A percentile compares a stretch with the other conserved stretches of the same genome.
Conservation (phyloP, 2,113 vertebrate genomes). For the Mus spicilegus region DNA sequence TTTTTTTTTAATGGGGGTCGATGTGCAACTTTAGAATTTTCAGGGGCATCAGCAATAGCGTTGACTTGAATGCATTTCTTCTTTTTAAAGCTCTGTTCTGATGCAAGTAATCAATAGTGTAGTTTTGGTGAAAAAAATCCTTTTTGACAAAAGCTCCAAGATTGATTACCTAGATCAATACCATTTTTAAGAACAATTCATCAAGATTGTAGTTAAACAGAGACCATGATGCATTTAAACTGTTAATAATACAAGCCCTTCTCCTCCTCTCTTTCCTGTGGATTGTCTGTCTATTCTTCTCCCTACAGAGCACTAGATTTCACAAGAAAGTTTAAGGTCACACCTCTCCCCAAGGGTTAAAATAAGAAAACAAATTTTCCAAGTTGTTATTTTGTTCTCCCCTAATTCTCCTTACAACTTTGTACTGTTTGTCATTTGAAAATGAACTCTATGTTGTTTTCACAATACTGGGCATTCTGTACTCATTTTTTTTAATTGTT, state of each 20-base stretch:
- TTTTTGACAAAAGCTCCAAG: slow-evolving; percentile 62
- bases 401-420: not conserved
- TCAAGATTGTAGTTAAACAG: slow-evolving; percentile 79
- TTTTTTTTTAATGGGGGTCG: not conserved
- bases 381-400: not conserved
- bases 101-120: slow-evolving; percentile 74
- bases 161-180: slow-evolving; percentile 75
- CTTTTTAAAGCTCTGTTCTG: slow-evolving; percentile 37
- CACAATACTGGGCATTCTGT: not conserved
- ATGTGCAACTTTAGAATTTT: slow-evolving; percentile 58
- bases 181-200: slow-evolving; percentile 79
- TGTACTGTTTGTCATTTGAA: slow-evolving; percentile 9
- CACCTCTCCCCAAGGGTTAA: slow-evolving; percentile 9
- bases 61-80: slow-evolving; percentile 65
- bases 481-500: slow-evolving; percentile 17
- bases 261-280: not conserved
- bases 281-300: slow-evolving; percentile 55
- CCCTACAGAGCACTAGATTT: slow-evolving; percentile 35
- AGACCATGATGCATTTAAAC: slow-evolving; percentile 76
- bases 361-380: not conserved
- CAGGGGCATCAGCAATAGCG: slow-evolving; percentile 43
- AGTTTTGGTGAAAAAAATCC: slow-evolving; percentile 77
- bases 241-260: slow-evolving; percentile 69
- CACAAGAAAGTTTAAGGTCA: slow-evolving; percentile 30
- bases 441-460: not conserved